phyloP scores from a whole-genome alignment of 1,140 invertebrate species.

The Tetramorium alpestre region DNA sequence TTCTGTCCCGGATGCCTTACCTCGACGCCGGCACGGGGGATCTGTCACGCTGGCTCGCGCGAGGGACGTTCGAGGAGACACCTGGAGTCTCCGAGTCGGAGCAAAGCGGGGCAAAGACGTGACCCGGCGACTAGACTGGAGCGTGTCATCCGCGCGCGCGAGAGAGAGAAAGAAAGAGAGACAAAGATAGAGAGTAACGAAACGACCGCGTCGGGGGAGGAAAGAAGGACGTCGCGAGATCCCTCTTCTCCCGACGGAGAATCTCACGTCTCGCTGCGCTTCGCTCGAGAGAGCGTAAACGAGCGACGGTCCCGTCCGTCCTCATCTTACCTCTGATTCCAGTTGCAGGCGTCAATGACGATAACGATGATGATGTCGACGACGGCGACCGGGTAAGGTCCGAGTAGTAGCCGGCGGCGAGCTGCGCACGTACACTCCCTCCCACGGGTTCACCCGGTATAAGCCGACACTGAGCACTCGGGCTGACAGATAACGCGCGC shows the following conservation, averaged over 20 bases:
- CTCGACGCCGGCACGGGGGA: slow-evolving; percentile 38
- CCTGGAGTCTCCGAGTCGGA: not conserved
- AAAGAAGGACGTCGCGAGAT: slow-evolving; percentile 51
- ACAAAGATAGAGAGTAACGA: not conserved
- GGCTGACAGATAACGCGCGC: slow-evolving; percentile 63
- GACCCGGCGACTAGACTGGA: not conserved
- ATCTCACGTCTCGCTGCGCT: not conserved
- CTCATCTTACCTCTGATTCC: slow-evolving; percentile 4
- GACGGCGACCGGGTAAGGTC: not conserved
- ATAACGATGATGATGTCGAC: not conserved
- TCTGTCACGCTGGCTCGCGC: slow-evolving; percentile 54
- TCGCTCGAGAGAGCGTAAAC: slow-evolving; percentile 29
- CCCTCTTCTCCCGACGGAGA: slow-evolving; percentile 56
- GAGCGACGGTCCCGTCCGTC: not conserved
- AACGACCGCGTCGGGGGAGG: not conserved
- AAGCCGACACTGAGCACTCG: slow-evolving; percentile 45
- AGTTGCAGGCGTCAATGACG: not conserved
- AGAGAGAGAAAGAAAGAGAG: no score
- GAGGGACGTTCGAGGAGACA: not conserved
- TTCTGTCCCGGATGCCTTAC: no score
- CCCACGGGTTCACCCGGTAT: slow-evolving; percentile 41
- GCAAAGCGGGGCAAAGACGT: not conserved
- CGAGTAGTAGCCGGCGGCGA: slow-evolving; percentile 23
- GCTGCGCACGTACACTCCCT: slow-evolving; percentile 7
- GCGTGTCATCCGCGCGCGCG: not conserved